Conservation (phyloP, 2,113 vertebrate species). For the Gobio gobio region DNA sequence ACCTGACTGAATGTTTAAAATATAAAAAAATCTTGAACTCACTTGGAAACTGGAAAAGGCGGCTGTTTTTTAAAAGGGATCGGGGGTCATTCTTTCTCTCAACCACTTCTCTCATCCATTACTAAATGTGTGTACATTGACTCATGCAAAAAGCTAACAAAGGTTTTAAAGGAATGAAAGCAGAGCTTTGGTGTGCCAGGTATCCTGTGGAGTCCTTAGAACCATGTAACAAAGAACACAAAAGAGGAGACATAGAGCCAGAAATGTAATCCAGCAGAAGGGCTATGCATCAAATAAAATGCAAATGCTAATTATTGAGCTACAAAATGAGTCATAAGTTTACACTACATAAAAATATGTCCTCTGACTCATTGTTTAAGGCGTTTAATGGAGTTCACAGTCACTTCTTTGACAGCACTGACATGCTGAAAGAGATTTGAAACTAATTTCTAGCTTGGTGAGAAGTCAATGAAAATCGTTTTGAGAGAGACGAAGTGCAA, state of each 20-base stretch:
- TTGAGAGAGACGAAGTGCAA: slow-evolving; percentile 24
- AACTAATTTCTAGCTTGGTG: slow-evolving; percentile 35
- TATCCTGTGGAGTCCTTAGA: slow-evolving; percentile 31
- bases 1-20: neutral
- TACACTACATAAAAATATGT: slow-evolving; percentile 42
- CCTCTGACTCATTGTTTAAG: slow-evolving; percentile 45
- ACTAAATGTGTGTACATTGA: slow-evolving; percentile 19
- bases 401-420: slow-evolving; percentile 37
- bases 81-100: slow-evolving; percentile 9
- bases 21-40: neutral
- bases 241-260: slow-evolving; percentile 21
- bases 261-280: slow-evolving; percentile 35
- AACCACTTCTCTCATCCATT: slow-evolving; percentile 14
- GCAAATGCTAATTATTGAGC: slow-evolving; percentile 43
- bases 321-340: slow-evolving; percentile 48
- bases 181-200: slow-evolving; percentile 8
- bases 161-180: slow-evolving; percentile 41
- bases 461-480: slow-evolving; percentile 25
- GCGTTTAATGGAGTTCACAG: slow-evolving; percentile 38
- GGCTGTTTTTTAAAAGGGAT: neutral
- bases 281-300: slow-evolving; percentile 36
- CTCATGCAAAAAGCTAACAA: slow-evolving; percentile 30
- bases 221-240: slow-evolving; percentile 37
- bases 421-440: slow-evolving; percentile 21
- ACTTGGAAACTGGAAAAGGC: neutral